Base-by-base conservation (phyloP, 2,113 vertebrate genomes). In the Machaerirhynchus nigripectus region DNA sequence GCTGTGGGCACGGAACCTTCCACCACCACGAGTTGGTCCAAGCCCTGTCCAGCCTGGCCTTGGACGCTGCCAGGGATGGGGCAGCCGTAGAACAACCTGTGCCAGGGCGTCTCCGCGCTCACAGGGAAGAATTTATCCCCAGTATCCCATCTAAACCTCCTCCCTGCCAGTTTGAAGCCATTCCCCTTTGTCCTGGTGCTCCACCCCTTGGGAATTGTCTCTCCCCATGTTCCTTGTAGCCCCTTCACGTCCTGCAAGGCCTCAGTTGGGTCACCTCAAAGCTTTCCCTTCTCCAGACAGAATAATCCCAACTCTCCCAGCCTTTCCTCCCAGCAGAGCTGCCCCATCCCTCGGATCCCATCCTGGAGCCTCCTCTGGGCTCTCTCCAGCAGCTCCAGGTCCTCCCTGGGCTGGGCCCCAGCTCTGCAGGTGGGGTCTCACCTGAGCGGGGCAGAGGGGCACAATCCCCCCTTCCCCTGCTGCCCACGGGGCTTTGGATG, bases 91-190 rank as follows among this genome's bases (percentile, higher is more conserved):
- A 60, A 24, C 7, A 17, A 12, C 17, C 26, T 3, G 3, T 31
- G 50, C 52, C 35, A 42, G 20, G 15, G 13, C 10, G 1, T 76
- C 31, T 2, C 8, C 17, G 31, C 0, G 0, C 17, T 76, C 44
- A 2, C 15, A 16, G 24, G 20, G n/a, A 40, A 4, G 9, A 18
- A 35, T 67, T 76, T 2, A 10, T 21, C 9, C 52, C 52, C 8
- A 6, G 5, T 11, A 42, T 42, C 21, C 13, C 16, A 21, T 4
- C 24, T 7, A 42, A 67, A 26, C 3, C 24, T 2, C 35, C 35
- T 47, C 28, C 7, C 15, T 47, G 15, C 15, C 15, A 47, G 10
- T n/a, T 5, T n/a, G 50, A 64, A 28, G 2, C 23, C 10, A 19
- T 17, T 53, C 19, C 33, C 14, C 15, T 21, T 28, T 19, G 5